A percentile compares a stretch with the other conserved stretches of the same genome.
Conservation (phyloP, 2,113 vertebrate species). For the Narcine bancroftii region DNA sequence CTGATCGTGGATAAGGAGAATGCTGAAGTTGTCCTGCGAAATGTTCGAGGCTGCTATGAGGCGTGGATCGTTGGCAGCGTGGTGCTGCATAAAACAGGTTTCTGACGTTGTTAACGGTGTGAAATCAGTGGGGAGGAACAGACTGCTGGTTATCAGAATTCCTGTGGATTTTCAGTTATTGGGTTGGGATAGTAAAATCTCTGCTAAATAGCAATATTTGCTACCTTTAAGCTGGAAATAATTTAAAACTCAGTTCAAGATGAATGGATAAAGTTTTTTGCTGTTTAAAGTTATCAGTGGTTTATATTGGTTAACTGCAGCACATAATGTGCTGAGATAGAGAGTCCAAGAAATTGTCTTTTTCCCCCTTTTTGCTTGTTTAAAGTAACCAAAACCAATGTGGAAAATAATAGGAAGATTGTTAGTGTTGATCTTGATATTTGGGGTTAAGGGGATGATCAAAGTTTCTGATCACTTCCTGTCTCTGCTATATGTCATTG, state of each 20-base stretch:
- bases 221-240: background rate
- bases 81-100: constrained; percentile 60
- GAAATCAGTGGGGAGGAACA: background rate
- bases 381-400: background rate
- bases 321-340: background rate
- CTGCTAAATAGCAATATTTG: background rate
- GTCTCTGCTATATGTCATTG: background rate
- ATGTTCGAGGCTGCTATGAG: constrained; percentile 60
- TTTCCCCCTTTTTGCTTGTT: background rate
- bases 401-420: background rate
- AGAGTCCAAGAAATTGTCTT: background rate
- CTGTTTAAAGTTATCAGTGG: background rate
- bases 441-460: background rate
- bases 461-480: background rate
- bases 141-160: background rate
- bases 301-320: background rate
- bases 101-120: background rate
- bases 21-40: constrained; percentile 62
- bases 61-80: constrained; percentile 81
- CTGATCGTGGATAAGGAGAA: constrained; percentile 65
- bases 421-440: background rate
- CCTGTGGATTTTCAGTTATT: background rate
- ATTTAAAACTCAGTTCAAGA: background rate
- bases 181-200: background rate
- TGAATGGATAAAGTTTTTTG: background rate